Conservation (phyloP, 2,797 vertebrate species). For the Galago senegalensis region DNA sequence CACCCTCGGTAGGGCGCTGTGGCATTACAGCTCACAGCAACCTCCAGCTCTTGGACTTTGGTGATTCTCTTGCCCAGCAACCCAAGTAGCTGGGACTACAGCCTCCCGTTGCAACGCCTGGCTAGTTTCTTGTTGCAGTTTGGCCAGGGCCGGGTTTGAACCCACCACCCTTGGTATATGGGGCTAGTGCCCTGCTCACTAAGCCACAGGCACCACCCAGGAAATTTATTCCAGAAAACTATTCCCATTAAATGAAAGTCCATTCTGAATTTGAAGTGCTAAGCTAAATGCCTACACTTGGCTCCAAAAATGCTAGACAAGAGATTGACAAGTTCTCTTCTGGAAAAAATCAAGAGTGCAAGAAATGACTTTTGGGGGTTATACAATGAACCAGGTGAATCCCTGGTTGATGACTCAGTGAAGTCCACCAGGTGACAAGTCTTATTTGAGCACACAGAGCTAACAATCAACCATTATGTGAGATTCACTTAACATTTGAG, state of each 20-base stretch:
- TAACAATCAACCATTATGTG: background rate
- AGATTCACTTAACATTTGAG: constrained; percentile 52
- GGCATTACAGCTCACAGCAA: no score
- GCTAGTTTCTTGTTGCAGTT: no score
- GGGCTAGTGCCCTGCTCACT: no score
- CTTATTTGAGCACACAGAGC: background rate
- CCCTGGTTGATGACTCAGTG: constrained; percentile 24
- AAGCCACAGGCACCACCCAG: background rate
- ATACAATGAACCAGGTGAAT: background rate
- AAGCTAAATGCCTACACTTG: constrained; percentile 18
- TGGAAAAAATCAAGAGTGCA: constrained; percentile 11
- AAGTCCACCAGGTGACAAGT: background rate
- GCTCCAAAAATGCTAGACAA: constrained; percentile 7
- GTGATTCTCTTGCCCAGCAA: no score
- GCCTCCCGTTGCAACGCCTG: no score
- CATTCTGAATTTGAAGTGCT: constrained; percentile 33
- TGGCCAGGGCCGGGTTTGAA: no score
- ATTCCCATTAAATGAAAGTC: constrained; percentile 40
- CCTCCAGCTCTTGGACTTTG: no score
- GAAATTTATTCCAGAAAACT: constrained; percentile 70
- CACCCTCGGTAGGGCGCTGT: no score
- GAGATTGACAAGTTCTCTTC: background rate
- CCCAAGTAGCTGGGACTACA: no score
- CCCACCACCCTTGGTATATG: no score
- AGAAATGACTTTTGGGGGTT: background rate